phyloP scores from a whole-genome alignment of 2,888 invertebrate species.

The Drosophila silvestris region DNA sequence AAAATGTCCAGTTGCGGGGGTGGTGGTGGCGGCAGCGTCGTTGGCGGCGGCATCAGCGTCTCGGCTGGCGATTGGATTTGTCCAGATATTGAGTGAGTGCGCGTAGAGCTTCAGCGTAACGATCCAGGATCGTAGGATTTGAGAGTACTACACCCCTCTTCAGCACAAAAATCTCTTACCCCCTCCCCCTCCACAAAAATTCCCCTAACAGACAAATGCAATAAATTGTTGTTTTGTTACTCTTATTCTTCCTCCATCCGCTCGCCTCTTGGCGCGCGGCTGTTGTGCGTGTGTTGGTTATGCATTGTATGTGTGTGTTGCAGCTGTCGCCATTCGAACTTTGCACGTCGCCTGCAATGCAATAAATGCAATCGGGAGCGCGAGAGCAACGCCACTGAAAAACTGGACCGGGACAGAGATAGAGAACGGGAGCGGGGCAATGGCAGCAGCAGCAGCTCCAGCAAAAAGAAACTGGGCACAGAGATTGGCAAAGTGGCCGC shows the following conservation, averaged over 20 bases:
- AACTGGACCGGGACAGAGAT: slow-evolving; percentile 62
- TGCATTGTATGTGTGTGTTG: slow-evolving; percentile 49
- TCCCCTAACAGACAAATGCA: slow-evolving; percentile 37
- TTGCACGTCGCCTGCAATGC: slow-evolving; percentile 95
- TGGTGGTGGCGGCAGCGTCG: slow-evolving; percentile 44
- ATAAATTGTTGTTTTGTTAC: slow-evolving; percentile 60
- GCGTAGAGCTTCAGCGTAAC: slow-evolving; percentile 68
- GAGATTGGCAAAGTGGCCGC: slow-evolving; percentile 99
- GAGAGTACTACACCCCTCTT: slow-evolving; percentile 19
- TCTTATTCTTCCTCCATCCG: slow-evolving; percentile 55
- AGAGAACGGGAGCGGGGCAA: slow-evolving; percentile 60
- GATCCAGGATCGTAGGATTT: slow-evolving; percentile 33
- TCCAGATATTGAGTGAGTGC: slow-evolving; percentile 84
- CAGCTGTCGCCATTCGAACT: slow-evolving; percentile 96
- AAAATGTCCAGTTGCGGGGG: slow-evolving; percentile 62
- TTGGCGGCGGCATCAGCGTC: slow-evolving; percentile 54
- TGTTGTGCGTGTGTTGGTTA: slow-evolving; percentile 34
- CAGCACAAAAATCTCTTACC: slow-evolving; percentile 17
- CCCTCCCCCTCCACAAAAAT: slow-evolving; percentile 1
- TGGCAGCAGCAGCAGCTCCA: slow-evolving; percentile 68
- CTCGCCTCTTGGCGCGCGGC: slow-evolving; percentile 41
- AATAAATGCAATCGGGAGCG: slow-evolving; percentile 90
- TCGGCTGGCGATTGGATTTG: slow-evolving; percentile 77
- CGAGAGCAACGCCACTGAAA: slow-evolving; percentile 63
- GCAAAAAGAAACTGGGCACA: slow-evolving; percentile 92